Evolutionary conservation across 1,140 invertebrate genomes (phyloP).

Genomic region (Drosophila pseudoananassae): DNA sequence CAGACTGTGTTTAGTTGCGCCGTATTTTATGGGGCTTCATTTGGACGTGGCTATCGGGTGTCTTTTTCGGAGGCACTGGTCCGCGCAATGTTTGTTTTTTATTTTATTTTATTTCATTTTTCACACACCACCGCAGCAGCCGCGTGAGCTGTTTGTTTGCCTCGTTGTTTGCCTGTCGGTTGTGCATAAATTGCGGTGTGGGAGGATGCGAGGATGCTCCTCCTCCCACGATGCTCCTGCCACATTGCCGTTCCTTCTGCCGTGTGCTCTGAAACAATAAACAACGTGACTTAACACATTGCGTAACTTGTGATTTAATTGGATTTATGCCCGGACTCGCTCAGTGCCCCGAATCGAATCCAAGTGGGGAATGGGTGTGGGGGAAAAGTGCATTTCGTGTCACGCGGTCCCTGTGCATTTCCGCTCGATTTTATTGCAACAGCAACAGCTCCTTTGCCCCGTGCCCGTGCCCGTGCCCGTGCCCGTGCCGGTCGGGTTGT

Average conservation of each 20-base stretch:
- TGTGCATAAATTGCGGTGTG: conserved; percentile 74
- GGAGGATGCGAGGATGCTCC: conserved; percentile 13
- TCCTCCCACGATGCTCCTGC: neutral
- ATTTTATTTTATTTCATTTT: conserved; percentile 44
- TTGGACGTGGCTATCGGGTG: conserved; percentile 8
- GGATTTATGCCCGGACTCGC: conserved; percentile 72
- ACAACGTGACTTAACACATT: conserved; percentile 82
- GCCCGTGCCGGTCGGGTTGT: conserved; percentile 2
- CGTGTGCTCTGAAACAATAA: conserved; percentile 71
- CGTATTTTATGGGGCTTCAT: conserved; percentile 47
- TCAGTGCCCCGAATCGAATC: conserved; percentile 10
- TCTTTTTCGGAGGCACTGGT: neutral
- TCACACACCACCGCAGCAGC: conserved; percentile 46
- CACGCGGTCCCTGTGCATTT: conserved; percentile 35
- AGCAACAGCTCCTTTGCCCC: conserved; percentile 22
- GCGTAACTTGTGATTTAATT: conserved; percentile 82
- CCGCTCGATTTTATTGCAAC: conserved; percentile 63
- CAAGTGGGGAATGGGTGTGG: neutral
- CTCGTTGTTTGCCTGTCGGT: conserved; percentile 62
- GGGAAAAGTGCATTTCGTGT: conserved; percentile 19
- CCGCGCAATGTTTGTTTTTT: conserved; percentile 18
- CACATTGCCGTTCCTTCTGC: neutral
- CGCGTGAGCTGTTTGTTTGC: conserved; percentile 63
- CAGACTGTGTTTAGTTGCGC: conserved; percentile 58
- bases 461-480: neutral